Evolutionary conservation across 2,888 invertebrate genomes (phyloP).

Genomic region (Iphiclides podalirius): DNA sequence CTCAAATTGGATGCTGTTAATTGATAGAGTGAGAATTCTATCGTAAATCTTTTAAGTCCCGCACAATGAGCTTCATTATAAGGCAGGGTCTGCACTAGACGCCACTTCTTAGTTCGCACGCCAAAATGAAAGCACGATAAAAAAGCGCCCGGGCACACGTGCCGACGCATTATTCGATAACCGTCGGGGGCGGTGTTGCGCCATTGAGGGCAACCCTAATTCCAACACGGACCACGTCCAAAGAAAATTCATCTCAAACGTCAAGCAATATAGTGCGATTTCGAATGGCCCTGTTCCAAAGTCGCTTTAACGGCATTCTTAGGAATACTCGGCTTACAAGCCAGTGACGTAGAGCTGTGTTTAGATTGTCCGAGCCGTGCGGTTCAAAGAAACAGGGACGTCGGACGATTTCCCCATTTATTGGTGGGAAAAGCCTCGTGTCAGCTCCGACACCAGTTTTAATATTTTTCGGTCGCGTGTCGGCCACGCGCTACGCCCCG

Average conservation of each 20-base stretch:
- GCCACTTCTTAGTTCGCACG: constrained; percentile 71
- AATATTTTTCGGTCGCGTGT: constrained; percentile 72
- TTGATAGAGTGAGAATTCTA: constrained; percentile 13
- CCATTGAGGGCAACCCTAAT: constrained; percentile 68
- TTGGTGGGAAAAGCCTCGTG: constrained; percentile 79
- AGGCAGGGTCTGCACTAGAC: constrained; percentile 60
- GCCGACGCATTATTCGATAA: constrained; percentile 75
- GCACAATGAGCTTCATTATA: constrained; percentile 44
- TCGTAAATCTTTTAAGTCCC: constrained; percentile 26
- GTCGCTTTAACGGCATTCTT: not conserved
- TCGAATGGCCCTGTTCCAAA: not conserved
- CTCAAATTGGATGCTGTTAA: constrained; percentile 12
- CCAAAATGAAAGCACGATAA: constrained; percentile 68
- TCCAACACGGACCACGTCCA: constrained; percentile 35
- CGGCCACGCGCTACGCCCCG: constrained; percentile 66
- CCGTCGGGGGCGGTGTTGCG: constrained; percentile 75
- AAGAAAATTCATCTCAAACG: constrained; percentile 34
- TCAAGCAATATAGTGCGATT: not conserved
- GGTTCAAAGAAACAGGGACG: constrained; percentile 52
- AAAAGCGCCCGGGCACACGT: constrained; percentile 64
- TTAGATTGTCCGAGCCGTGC: constrained; percentile 24
- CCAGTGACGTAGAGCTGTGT: constrained; percentile 26
- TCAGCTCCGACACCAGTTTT: constrained; percentile 79
- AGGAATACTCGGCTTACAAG: constrained; percentile 14
- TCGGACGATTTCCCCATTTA: constrained; percentile 68